phyloP scores from a whole-genome alignment of 1,140 invertebrate genomes.

The Popillia japonica region DNA sequence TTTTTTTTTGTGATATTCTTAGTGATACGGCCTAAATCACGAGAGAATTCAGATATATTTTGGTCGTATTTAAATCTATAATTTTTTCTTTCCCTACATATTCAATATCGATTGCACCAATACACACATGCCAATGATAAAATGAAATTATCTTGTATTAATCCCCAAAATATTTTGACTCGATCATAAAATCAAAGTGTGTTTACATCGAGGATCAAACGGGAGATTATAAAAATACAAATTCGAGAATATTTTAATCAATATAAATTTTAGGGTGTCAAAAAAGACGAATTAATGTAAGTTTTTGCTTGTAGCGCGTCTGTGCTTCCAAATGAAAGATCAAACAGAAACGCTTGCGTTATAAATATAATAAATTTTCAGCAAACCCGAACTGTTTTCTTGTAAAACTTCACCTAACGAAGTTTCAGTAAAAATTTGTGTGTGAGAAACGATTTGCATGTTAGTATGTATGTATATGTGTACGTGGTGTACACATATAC shows the following conservation, averaged over 20 bases:
- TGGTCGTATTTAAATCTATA: too few species aligned
- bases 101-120: too few species aligned
- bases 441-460: neutral
- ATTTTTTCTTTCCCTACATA: too few species aligned
- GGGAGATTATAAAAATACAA: conserved; percentile 7
- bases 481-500: too few species aligned
- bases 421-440: conserved; percentile 2
- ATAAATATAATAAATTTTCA: conserved; percentile 17
- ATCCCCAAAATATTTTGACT: conserved; percentile 15
- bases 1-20: too few species aligned
- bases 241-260: conserved; percentile 7
- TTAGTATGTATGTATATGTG: neutral
- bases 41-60: too few species aligned
- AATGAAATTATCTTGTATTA: conserved; percentile 2
- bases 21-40: too few species aligned
- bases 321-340: neutral
- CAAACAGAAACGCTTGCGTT: conserved; percentile 10
- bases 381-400: neutral
- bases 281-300: conserved; percentile 19
- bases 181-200: conserved; percentile 14
- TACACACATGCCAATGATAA: conserved; percentile 7
- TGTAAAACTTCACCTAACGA: conserved; percentile 8
- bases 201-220: conserved; percentile 2
- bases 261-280: conserved; percentile 18
- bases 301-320: neutral